Evolutionary conservation across 2,888 invertebrate species (phyloP).

Genomic region (Morpho achilles): DNA sequence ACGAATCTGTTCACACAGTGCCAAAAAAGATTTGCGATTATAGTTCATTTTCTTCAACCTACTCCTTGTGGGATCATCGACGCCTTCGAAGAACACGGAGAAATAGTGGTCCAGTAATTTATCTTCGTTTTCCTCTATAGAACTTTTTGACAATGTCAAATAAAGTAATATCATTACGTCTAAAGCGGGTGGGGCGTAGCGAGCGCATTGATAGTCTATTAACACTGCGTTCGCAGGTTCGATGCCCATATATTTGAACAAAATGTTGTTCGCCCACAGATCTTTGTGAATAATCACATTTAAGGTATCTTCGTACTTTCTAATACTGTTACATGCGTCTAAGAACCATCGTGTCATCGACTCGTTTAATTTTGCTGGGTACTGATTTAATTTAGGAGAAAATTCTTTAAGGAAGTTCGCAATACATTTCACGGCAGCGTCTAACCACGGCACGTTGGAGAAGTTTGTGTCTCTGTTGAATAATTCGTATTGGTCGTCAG

Average conservation of each 20-base stretch:
- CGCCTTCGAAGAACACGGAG: slow-evolving; percentile 37
- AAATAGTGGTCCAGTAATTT: slow-evolving; percentile 46
- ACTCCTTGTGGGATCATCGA: slow-evolving; percentile 38
- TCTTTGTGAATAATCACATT: slow-evolving; percentile 62
- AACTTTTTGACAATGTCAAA: slow-evolving; percentile 45
- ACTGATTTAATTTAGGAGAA: slow-evolving; percentile 39
- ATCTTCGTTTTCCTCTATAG: slow-evolving; percentile 44
- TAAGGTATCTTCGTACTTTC: slow-evolving; percentile 40
- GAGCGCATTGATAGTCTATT: slow-evolving; percentile 58
- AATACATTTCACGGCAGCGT: slow-evolving; percentile 47
- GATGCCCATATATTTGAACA: slow-evolving; percentile 50
- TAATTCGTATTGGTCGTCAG: slow-evolving; percentile 35
- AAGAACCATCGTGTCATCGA: slow-evolving; percentile 38
- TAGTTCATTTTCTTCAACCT: slow-evolving; percentile 36
- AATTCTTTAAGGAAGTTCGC: slow-evolving; percentile 44
- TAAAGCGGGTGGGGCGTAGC: slow-evolving; percentile 60
- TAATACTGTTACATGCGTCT: slow-evolving; percentile 44
- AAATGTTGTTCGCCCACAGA: slow-evolving; percentile 61
- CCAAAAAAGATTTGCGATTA: slow-evolving; percentile 21
- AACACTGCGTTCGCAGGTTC: slow-evolving; percentile 47
- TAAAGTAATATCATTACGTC: slow-evolving; percentile 54
- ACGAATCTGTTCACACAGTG: slow-evolving; percentile 26
- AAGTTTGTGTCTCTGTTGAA: slow-evolving; percentile 45
- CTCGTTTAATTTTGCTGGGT: slow-evolving; percentile 38
- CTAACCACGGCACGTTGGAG: slow-evolving; percentile 46